phyloP scores from a whole-genome alignment of 2,113 vertebrate genomes.

The Baryphthengus martii region DNA sequence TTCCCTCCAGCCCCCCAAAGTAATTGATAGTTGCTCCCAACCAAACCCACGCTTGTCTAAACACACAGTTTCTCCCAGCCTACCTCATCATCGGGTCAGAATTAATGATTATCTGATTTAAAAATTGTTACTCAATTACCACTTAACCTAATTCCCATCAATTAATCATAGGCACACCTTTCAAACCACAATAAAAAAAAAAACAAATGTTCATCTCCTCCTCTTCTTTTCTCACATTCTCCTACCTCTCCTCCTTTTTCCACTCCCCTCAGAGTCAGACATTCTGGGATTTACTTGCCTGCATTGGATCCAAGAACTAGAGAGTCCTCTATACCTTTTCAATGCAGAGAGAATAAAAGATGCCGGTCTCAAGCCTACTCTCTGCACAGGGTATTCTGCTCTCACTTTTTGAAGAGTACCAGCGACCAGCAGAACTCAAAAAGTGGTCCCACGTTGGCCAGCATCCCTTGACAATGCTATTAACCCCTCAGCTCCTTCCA shows the following conservation, averaged over 20 bases:
- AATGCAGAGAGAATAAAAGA: rapidly evolving
- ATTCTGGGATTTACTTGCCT: neutral
- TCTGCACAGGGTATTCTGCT: neutral
- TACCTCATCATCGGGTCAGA: slow-evolving; percentile 3
- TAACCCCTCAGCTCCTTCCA: neutral
- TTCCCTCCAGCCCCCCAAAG: neutral
- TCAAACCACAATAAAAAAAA: neutral
- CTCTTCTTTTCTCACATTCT: slow-evolving; percentile 30
- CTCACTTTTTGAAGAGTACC: neutral
- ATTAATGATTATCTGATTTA: slow-evolving; percentile 31
- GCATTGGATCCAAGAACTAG: neutral
- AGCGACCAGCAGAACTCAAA: neutral
- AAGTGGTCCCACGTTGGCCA: neutral
- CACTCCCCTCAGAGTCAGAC: neutral
- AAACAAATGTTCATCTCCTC: neutral
- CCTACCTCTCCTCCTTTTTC: neutral
- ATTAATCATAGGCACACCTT: neutral
- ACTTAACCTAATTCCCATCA: neutral
- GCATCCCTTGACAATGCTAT: neutral
- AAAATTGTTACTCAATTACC: slow-evolving; percentile 21
- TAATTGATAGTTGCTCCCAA: neutral
- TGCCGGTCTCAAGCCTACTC: neutral
- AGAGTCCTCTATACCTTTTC: neutral
- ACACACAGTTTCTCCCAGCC: neutral
- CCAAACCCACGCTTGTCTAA: neutral